Base-by-base conservation (phyloP, 1,140 invertebrate genomes). In the Drosophila dunni region DNA sequence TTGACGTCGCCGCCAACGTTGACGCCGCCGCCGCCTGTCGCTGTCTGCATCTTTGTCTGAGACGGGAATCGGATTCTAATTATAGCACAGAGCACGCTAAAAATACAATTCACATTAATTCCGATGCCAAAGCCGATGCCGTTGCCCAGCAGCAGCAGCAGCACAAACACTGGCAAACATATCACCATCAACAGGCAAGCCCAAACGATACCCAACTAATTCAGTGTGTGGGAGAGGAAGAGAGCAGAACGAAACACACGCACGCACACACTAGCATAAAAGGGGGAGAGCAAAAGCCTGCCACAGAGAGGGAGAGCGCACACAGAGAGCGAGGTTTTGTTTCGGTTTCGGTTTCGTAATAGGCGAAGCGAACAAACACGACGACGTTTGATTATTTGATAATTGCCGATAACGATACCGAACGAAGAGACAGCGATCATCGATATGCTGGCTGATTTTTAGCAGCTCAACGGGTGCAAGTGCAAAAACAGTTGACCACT, bases 151-250 rank as follows among this genome's bases (percentile, higher is more conserved):
- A 68, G 40, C 65, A 68, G 40, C 65, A 36, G 48, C 61, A 38
- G 45, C 74, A 57, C 79, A 82, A 86, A 79, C 82, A 81, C 54
- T 50, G 54, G 60, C 81, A 86, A 85, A 85, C 81, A 81, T 67
- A 70, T 58, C 24, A 29, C 6, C 66, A 29, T 29, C 58, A 70
- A 72, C 46, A 58, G 48, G 44, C 45, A 57, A 58, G 53, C 53
- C 46, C 36, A 51, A 42, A 29, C 38, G 36, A 54, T 54, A 17
- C 51, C 33, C 46, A 60, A 64, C 58, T 57, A 56, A 45, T 48
- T 61, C 44, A 44, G 24, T 29, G 54, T 15, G 24, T 33, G 42
- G 20, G 38, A 65, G 38, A 7, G 24, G 24, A 24, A 20, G 34
- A 34, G 20, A 34, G 6, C 38, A 29, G 1, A 4, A 29, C 24